Evolutionary conservation across 1,140 invertebrate species (phyloP).

Genomic region (Pogonognathellus flavescens): DNA sequence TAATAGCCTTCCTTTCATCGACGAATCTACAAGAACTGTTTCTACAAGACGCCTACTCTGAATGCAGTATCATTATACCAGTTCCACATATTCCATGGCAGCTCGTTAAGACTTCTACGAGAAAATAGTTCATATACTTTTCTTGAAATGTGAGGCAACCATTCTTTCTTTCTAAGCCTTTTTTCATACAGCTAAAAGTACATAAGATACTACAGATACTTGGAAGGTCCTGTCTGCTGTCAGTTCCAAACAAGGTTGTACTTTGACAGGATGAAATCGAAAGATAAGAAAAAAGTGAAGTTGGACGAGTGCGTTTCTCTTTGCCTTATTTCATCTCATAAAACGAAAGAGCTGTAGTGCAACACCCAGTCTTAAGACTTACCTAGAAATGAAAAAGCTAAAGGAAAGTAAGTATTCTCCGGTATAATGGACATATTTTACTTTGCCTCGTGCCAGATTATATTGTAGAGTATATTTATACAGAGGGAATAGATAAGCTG

Average conservation of each 20-base stretch:
- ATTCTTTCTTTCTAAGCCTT: neutral
- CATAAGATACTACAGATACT: neutral
- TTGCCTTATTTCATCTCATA: neutral
- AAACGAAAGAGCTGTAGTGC: no score
- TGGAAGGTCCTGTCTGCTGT: neutral
- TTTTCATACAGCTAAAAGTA: neutral
- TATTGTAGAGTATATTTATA: no score
- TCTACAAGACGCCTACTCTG: neutral
- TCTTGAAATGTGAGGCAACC: no score
- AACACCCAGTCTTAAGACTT: no score
- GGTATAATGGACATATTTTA: no score
- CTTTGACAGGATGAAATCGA: slow-evolving; percentile 41
- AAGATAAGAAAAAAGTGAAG: slow-evolving; percentile 36
- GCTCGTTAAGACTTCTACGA: no score
- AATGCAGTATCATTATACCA: neutral
- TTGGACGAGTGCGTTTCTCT: neutral
- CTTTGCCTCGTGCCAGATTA: no score
- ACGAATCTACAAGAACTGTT: neutral
- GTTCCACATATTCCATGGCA: neutral
- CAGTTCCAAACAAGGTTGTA: slow-evolving; percentile 40
- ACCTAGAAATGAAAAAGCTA: no score
- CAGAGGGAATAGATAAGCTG: no score
- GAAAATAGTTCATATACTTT: no score
- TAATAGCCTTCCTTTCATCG: neutral
- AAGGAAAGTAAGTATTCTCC: no score